phyloP scores from a whole-genome alignment of 2,113 vertebrate species.

The Tachysurus fulvidraco region DNA sequence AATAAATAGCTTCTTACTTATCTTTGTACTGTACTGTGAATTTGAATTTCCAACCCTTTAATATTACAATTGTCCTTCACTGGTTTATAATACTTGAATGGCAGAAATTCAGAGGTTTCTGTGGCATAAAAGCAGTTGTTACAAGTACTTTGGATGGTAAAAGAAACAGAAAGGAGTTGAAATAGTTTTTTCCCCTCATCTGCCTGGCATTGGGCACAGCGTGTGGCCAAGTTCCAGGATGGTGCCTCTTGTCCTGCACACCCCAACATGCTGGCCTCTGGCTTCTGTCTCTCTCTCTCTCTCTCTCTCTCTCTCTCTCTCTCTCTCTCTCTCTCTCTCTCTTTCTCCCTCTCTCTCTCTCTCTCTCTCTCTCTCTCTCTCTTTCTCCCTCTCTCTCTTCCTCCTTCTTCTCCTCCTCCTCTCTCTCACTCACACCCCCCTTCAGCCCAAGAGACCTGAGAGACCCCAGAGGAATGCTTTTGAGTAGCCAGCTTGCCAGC shows the following conservation, averaged over 20 bases:
- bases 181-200: constrained; percentile 24
- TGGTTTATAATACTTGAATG: not conserved
- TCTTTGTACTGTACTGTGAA: not conserved
- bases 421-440: constrained; percentile 26
- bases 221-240: constrained; percentile 50
- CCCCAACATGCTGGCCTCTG: constrained; percentile 53
- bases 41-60: not conserved
- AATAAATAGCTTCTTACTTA: too few species aligned
- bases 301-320: constrained; percentile 41
- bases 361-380: constrained; percentile 42
- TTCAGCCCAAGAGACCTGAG: constrained; percentile 54
- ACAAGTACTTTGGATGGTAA: constrained; percentile 19
- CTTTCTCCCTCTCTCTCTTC: constrained; percentile 38
- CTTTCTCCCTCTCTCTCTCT: constrained; percentile 37
- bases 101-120: constrained; percentile 9
- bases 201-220: constrained; percentile 44
- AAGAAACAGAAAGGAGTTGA: constrained; percentile 30
- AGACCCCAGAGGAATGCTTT: constrained; percentile 54
- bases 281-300: constrained; percentile 45
- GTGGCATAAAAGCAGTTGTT: constrained; percentile 3
- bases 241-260: constrained; percentile 47
- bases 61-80: not conserved
- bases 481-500: constrained; percentile 51
- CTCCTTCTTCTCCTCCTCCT: constrained; percentile 37
- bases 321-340: constrained; percentile 39